Percentiles rank a stretch among this genome's conserved stretches.
These are phyloP conservation scores for Potorous gilbertii DNA, from an alignment of 2,797 vertebrate genomes.

Conservation along the genomic window DNA sequence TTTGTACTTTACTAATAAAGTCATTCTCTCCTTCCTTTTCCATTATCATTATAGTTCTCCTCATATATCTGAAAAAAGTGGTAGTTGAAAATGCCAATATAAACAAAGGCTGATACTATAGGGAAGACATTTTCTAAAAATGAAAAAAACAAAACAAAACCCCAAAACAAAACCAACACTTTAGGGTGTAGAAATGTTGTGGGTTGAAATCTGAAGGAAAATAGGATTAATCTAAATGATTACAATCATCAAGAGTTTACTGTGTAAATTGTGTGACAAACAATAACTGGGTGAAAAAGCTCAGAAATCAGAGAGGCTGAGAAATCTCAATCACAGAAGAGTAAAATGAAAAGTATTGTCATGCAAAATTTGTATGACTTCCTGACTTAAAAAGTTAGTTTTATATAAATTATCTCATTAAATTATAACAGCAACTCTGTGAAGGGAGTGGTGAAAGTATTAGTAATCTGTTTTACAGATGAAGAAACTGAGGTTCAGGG, in stretches of 20 bases:
- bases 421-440: constrained; percentile 10
- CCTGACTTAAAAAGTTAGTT: constrained; percentile 38
- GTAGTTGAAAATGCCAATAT: constrained; percentile 12
- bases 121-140: neutral
- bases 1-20: constrained; percentile 46
- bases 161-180: neutral
- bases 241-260: neutral
- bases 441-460: constrained; percentile 14
- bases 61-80: constrained; percentile 10
- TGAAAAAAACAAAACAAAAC: constrained; percentile 3
- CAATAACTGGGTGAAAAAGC: constrained; percentile 14
- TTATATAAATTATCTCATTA: neutral
- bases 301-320: constrained; percentile 24
- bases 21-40: neutral
- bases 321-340: constrained; percentile 36
- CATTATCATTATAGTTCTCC: constrained; percentile 1
- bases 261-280: constrained; percentile 14
- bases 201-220: constrained; percentile 48
- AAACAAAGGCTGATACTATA: constrained; percentile 12
- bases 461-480: constrained; percentile 31
- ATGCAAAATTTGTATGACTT: constrained; percentile 27
- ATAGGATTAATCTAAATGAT: constrained; percentile 32
- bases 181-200: constrained; percentile 6
- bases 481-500: neutral
- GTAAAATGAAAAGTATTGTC: constrained; percentile 42